phyloP scores from a whole-genome alignment of 2,888 invertebrate genomes.

The Ephialtes manifestator region DNA sequence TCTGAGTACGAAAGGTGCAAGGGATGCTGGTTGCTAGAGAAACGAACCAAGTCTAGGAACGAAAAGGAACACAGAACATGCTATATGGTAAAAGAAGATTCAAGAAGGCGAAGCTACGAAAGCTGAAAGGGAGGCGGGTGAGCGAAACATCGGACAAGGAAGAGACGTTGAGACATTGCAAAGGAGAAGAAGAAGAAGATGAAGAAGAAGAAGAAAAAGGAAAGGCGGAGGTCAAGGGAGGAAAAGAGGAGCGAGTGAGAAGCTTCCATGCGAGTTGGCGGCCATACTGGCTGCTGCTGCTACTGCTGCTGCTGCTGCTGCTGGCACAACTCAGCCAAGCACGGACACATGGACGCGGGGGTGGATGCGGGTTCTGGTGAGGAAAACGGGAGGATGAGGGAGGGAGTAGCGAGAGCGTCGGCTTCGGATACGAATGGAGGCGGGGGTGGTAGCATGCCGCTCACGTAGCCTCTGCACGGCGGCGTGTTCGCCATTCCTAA shows the following conservation, averaged over 20 bases:
- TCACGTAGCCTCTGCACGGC: conserved; percentile 89
- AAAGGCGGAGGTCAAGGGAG: conserved; percentile 72
- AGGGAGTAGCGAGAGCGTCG: conserved; percentile 72
- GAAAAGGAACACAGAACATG: background rate
- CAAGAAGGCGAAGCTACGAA: conserved; percentile 49
- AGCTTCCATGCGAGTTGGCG: conserved; percentile 79
- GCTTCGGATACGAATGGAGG: conserved; percentile 66
- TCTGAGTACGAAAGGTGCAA: conserved; percentile 22
- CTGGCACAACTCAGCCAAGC: conserved; percentile 77
- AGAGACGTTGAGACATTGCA: conserved; percentile 59
- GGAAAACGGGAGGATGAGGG: conserved; percentile 70
- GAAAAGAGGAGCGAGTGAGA: conserved; percentile 48
- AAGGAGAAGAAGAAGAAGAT: conserved; percentile 51
- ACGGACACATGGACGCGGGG: conserved; percentile 77
- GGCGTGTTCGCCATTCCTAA: conserved; percentile 89
- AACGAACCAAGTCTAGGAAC: conserved; percentile 35
- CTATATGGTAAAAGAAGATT: conserved; percentile 24
- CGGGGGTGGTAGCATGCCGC: conserved; percentile 86
- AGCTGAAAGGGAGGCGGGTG: conserved; percentile 58
- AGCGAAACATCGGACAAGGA: conserved; percentile 57
- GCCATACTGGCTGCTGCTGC: conserved; percentile 82
- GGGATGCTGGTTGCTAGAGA: conserved; percentile 32
- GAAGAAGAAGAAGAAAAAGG: conserved; percentile 55
- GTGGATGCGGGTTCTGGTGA: conserved; percentile 65
- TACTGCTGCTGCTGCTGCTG: conserved; percentile 49